Evolutionary conservation across 1,140 invertebrate genomes (phyloP).

Genomic region (Eurosta solidaginis): DNA sequence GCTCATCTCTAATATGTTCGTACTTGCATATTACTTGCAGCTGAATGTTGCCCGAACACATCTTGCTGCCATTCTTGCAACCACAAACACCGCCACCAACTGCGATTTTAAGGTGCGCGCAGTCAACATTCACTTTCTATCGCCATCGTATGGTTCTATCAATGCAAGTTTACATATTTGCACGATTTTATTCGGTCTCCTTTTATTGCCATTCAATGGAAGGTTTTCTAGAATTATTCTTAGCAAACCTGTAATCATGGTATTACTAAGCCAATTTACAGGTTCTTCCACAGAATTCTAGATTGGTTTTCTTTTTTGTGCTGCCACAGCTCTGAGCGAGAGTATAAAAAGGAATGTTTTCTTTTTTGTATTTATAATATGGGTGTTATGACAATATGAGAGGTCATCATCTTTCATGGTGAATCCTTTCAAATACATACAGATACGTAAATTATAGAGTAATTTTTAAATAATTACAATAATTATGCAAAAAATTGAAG

Average conservation of each 20-base stretch:
- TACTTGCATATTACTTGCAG: conserved; percentile 6
- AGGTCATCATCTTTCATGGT: too few relatives aligned
- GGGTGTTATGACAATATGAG: too few relatives aligned
- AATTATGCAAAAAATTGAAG: too few relatives aligned
- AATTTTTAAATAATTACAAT: too few relatives aligned
- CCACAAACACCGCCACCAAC: not conserved
- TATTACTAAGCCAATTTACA: conserved; percentile 24
- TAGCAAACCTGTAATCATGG: conserved; percentile 24
- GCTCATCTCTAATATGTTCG: too few relatives aligned
- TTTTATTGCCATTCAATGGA: not conserved
- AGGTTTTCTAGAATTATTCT: conserved; percentile 21
- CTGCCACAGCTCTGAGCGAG: not conserved
- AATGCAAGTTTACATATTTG: conserved; percentile 8
- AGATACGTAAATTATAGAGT: too few relatives aligned
- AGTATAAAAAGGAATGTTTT: not conserved
- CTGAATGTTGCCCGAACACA: not conserved
- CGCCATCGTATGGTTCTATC: conserved; percentile 13
- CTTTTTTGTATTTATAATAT: too few relatives aligned
- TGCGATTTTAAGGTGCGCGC: not conserved
- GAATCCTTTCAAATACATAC: too few relatives aligned
- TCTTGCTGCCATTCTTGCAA: not conserved
- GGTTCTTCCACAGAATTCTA: conserved; percentile 15
- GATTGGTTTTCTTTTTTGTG: conserved; percentile 5
- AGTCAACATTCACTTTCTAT: conserved; percentile 27
- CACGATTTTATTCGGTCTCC: not conserved